Percentiles rank a stretch among this genome's conserved stretches.
Evolutionary conservation across 2,888 invertebrate genomes (phyloP).

Genomic region (Erebia palarica): DNA sequence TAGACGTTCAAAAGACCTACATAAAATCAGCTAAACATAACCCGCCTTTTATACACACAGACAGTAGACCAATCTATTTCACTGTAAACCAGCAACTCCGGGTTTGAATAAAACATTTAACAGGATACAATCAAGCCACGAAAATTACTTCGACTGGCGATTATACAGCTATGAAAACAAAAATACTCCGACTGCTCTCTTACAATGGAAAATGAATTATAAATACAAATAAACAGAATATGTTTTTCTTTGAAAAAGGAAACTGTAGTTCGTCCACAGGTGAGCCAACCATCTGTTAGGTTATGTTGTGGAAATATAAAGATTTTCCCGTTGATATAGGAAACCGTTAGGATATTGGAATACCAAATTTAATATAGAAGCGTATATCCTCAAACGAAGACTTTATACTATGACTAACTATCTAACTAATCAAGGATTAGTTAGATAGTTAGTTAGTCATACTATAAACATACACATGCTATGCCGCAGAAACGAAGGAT

Average conservation of each 20-base stretch:
- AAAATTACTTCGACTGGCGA: slow-evolving; percentile 38
- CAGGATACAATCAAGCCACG: slow-evolving; percentile 34
- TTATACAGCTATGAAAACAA: slow-evolving; percentile 37
- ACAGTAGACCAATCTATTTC: slow-evolving; percentile 13
- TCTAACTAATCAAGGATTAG: too few relatives aligned
- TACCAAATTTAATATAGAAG: too few relatives aligned
- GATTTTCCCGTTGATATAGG: slow-evolving; percentile 47
- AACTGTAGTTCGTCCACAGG: slow-evolving; percentile 63
- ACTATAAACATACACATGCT: too few relatives aligned
- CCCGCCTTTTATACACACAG: neutral
- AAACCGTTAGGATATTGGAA: neutral
- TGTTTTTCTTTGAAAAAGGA: slow-evolving; percentile 46
- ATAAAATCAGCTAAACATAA: neutral
- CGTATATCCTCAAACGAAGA: too few relatives aligned
- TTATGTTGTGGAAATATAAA: slow-evolving; percentile 76
- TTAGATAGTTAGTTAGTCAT: too few relatives aligned
- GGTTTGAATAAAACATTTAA: slow-evolving; percentile 33
- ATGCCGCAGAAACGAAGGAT: too few relatives aligned
- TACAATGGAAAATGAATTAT: slow-evolving; percentile 30
- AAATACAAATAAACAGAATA: slow-evolving; percentile 47
- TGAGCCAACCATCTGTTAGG: slow-evolving; percentile 69
- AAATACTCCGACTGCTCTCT: slow-evolving; percentile 8
- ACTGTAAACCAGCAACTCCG: neutral
- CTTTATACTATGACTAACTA: too few relatives aligned
- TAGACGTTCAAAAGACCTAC: neutral